Evolutionary conservation across 2,113 vertebrate species (phyloP).

Genomic region (Ptyas mucosa): DNA sequence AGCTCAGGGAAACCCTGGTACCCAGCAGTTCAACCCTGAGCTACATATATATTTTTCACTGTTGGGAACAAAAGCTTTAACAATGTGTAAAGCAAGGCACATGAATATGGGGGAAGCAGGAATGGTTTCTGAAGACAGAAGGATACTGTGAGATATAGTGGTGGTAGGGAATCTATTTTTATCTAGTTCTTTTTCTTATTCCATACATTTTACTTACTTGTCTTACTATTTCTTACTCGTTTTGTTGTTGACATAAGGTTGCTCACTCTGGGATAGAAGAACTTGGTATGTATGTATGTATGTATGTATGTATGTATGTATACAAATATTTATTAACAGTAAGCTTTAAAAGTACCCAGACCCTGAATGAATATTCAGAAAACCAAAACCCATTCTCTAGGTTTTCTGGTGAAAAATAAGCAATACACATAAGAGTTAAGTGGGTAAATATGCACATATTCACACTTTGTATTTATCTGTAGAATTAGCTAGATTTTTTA

Average conservation of each 20-base stretch:
- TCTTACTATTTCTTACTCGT: neutral
- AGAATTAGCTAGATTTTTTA: slow-evolving; percentile 61
- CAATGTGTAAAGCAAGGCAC: neutral
- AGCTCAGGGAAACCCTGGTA: neutral
- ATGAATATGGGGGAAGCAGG: neutral
- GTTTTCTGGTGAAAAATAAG: slow-evolving; percentile 18
- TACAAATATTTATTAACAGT: neutral
- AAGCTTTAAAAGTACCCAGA: slow-evolving; percentile 36
- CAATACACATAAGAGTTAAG: neutral
- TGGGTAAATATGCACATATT: slow-evolving; percentile 7
- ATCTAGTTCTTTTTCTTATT: neutral
- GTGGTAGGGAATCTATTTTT: neutral
- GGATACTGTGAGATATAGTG: neutral
- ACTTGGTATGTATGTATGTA: neutral
- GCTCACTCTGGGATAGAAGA: neutral
- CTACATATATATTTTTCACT: neutral
- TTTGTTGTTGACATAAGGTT: neutral
- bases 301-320: neutral
- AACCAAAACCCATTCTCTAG: neutral
- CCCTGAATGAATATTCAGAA: neutral
- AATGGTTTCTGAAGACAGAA: neutral
- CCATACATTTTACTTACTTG: neutral
- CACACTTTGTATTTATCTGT: slow-evolving; percentile 38
- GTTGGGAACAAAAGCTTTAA: neutral
- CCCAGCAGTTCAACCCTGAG: neutral